Evolutionary conservation across 1,140 invertebrate genomes (phyloP), one percentile per base, ranked within the genome.

Genomic region (Zaprionus ghesquierei): DNA sequence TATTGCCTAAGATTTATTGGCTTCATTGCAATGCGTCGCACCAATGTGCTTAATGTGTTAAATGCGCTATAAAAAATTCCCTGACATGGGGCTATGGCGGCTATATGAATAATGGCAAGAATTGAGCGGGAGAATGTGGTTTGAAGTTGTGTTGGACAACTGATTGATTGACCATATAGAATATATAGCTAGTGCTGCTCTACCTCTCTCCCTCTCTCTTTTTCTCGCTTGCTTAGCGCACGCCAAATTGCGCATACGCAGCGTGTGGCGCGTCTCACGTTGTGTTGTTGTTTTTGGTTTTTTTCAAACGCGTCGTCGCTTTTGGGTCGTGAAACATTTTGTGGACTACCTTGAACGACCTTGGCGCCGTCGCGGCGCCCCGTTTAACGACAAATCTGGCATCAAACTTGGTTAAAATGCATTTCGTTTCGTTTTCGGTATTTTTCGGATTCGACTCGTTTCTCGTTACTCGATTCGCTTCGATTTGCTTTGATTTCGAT

Each of bases 301-400:
- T n/a, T n/a, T 69, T 29, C 18, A 12, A 35, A 33, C 13, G 31
- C 31, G 31, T 38, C 5, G 13, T 20, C 23, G 56, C 8, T 55
- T 74, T 69, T 69, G 31, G 50, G 13, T 68, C 46, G 53, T 58
- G 51, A 71, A 79, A 66, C 64, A 71, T 79, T 79, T 77, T 85
- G 68, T 81, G 64, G 82, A 81, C 82, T 86, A 87, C 81, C 82
- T 86, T 87, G 81, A 86, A 81, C 82, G 81, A 81, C 81, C 81
- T 86, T 86, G 81, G 63, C 82, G 81, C 59, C 78, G 56, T 66
- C 86, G 56, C 65, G 81, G 74, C 81, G 81, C 81, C 77, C 58
- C 68, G 77, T 65, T 73, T 59, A 71, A 61, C 58, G 29, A 62
- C 46, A 18, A 22, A 56, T 56, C 46, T 53, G 56, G 15, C 66